Conservation (phyloP, 2,888 invertebrate genomes). For the Pterostichus niger region DNA sequence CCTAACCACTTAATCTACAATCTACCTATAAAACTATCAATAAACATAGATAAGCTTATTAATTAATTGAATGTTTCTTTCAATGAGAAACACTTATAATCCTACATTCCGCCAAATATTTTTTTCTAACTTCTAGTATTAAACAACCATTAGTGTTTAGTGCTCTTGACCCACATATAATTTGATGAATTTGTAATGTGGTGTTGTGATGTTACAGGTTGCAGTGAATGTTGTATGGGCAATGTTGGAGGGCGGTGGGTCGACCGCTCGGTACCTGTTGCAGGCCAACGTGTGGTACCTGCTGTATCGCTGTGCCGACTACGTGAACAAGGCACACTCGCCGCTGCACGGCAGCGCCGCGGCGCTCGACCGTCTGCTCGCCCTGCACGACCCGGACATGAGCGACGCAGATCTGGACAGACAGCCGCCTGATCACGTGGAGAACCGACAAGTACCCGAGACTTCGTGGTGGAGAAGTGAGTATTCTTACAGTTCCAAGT, state of each 20-base stretch:
- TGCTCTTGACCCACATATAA: no score
- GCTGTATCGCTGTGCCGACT: constrained; percentile 82
- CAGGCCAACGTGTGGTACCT: constrained; percentile 82
- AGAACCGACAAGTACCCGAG: constrained; percentile 72
- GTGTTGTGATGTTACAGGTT: neutral
- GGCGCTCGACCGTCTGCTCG: constrained; percentile 85
- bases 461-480: constrained; percentile 66
- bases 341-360: constrained; percentile 78
- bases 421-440: constrained; percentile 66
- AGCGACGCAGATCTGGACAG: constrained; percentile 66
- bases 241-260: constrained; percentile 32
- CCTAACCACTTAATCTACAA: no score
- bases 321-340: constrained; percentile 77
- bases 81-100: no score
- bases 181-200: neutral
- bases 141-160: no score
- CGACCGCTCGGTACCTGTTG: constrained; percentile 67
- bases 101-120: no score
- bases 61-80: no score
- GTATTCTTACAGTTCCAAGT: constrained; percentile 15
- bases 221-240: constrained; percentile 9
- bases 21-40: no score
- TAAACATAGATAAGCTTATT: no score
- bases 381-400: constrained; percentile 76
- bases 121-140: no score